These are phyloP conservation scores for Oligia strigilis DNA, from an alignment of 2,888 invertebrate species.

Conservation along the genomic window DNA sequence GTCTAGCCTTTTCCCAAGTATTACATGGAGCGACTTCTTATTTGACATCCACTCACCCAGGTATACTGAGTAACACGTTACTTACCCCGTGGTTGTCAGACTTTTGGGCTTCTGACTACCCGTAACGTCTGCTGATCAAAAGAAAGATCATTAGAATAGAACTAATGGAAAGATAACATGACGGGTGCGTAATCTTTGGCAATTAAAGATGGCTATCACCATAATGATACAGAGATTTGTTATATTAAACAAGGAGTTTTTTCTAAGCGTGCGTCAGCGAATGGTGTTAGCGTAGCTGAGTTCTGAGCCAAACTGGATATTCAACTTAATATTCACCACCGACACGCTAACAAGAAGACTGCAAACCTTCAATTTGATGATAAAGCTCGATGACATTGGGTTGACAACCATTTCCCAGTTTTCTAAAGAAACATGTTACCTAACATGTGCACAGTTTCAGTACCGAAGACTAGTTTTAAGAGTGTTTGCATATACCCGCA, in stretches of 20 bases:
- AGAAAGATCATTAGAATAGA: neutral
- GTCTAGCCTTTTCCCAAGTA: neutral
- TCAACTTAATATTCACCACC: neutral
- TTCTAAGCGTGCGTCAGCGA: neutral
- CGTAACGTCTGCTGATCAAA: neutral
- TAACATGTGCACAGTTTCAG: neutral
- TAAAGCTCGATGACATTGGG: neutral
- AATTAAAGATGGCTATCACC: neutral
- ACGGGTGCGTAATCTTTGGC: neutral
- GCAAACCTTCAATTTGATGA: neutral
- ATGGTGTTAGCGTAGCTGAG: neutral
- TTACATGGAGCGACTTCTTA: neutral
- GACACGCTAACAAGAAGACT: neutral
- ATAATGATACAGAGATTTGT: neutral
- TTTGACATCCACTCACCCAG: neutral
- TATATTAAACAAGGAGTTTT: neutral
- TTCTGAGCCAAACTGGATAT: neutral
- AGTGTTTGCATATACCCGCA: constrained; percentile 11
- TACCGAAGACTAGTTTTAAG: neutral
- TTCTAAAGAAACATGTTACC: neutral
- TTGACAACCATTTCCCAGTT: neutral
- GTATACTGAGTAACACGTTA: too few relatives aligned
- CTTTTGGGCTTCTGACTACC: neutral
- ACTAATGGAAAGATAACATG: neutral
- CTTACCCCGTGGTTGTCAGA: neutral